phyloP scores from a whole-genome alignment of 2,797 vertebrate species.

The Brachymystax lenok region DNA sequence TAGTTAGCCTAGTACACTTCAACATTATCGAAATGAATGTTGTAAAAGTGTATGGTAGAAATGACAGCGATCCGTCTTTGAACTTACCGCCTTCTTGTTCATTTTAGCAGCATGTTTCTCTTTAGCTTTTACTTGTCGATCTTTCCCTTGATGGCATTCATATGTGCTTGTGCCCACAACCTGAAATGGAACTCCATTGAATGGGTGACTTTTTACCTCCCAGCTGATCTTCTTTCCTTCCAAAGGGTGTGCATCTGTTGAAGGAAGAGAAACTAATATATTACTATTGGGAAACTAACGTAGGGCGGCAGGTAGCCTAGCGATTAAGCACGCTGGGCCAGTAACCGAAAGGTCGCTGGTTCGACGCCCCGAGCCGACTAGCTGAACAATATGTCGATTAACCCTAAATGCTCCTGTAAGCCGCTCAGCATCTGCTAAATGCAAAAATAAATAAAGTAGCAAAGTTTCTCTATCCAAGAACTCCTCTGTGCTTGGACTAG shows the following conservation, averaged over 20 bases:
- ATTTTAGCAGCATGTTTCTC: conserved; percentile 1
- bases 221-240: neutral
- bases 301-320: too few species aligned
- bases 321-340: too few species aligned
- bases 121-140: neutral
- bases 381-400: too few species aligned
- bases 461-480: too few species aligned
- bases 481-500: too few species aligned
- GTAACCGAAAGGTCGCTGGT: too few species aligned
- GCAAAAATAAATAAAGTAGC: too few species aligned
- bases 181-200: neutral
- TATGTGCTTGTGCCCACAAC: conserved; percentile 3
- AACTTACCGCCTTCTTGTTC: conserved; percentile 3
- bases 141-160: neutral
- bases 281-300: neutral
- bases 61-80: neutral
- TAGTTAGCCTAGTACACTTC: neutral
- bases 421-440: too few species aligned
- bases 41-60: neutral
- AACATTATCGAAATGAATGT: neutral
- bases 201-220: neutral
- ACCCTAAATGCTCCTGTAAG: too few species aligned
- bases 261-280: neutral
- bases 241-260: neutral
- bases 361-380: too few species aligned